Evolutionary conservation across 2,888 invertebrate species (phyloP).

Genomic region (Zhuqinia jingwanae): DNA sequence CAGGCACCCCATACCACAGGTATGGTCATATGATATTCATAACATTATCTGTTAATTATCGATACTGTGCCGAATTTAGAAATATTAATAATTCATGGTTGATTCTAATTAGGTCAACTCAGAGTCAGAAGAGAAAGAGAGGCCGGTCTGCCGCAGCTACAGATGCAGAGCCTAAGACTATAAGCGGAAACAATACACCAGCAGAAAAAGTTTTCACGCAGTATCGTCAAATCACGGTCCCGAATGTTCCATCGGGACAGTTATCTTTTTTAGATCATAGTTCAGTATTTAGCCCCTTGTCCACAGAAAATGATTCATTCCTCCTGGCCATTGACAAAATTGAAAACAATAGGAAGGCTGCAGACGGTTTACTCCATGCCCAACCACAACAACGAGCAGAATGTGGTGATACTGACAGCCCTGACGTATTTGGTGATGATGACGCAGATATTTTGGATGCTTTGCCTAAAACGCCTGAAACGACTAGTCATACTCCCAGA

Average conservation of each 20-base stretch:
- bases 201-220: slow-evolving; percentile 22
- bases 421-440: slow-evolving; percentile 56
- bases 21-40: too few species aligned
- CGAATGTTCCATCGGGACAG: too few species aligned
- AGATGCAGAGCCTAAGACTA: not conserved
- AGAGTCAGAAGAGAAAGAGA: slow-evolving; percentile 54
- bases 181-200: too few species aligned
- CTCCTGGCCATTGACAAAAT: slow-evolving; percentile 30
- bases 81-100: not conserved
- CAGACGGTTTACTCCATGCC: not conserved
- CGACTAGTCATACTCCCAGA: not conserved
- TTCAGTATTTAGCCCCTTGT: not conserved
- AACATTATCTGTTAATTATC: too few species aligned
- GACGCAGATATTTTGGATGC: slow-evolving; percentile 29
- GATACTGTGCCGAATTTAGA: not conserved
- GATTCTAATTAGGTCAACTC: not conserved
- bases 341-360: slow-evolving; percentile 9
- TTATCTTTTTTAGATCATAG: not conserved
- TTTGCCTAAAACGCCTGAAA: not conserved
- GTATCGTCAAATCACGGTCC: not conserved
- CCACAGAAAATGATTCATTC: slow-evolving; percentile 44
- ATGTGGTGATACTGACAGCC: slow-evolving; percentile 1
- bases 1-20: not conserved
- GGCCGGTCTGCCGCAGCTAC: not conserved
- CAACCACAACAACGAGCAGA: too few species aligned